Evolutionary conservation across 2,888 invertebrate species (phyloP).

Genomic region (Gibbula magus): DNA sequence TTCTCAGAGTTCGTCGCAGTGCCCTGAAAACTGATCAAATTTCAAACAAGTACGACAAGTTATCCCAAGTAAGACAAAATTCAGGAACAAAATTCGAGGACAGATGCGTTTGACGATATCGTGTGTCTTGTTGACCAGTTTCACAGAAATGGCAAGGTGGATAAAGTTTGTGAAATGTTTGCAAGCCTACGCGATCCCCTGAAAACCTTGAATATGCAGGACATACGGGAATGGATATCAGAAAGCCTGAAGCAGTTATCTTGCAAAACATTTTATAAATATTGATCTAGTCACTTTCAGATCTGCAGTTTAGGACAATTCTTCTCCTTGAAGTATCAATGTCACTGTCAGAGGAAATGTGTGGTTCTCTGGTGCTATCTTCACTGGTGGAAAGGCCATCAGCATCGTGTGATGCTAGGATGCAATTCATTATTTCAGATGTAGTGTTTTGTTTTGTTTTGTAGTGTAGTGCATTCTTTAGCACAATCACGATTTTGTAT

Average conservation of each 20-base stretch:
- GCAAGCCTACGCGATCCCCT: neutral
- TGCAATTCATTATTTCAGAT: too few species aligned
- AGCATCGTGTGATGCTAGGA: too few species aligned
- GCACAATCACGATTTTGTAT: too few species aligned
- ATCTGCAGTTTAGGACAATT: too few species aligned
- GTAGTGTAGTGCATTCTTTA: too few species aligned
- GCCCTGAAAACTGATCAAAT: neutral
- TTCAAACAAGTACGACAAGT: neutral
- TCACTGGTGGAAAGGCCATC: too few species aligned
- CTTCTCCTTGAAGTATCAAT: too few species aligned
- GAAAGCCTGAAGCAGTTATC: neutral
- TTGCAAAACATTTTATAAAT: too few species aligned
- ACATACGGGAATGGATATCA: neutral
- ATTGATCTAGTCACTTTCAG: too few species aligned
- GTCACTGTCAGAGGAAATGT: too few species aligned
- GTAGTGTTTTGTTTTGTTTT: too few species aligned
- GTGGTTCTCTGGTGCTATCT: too few species aligned
- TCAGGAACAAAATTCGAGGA: neutral
- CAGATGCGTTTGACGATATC: neutral
- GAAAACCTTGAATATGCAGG: neutral
- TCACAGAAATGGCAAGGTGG: neutral
- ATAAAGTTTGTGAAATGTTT: neutral
- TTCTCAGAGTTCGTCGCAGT: conserved; percentile 34
- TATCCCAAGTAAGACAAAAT: neutral
- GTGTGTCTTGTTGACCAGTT: neutral